Evolutionary conservation across 2,113 vertebrate genomes (phyloP).

Genomic region (Cettia cetti): DNA sequence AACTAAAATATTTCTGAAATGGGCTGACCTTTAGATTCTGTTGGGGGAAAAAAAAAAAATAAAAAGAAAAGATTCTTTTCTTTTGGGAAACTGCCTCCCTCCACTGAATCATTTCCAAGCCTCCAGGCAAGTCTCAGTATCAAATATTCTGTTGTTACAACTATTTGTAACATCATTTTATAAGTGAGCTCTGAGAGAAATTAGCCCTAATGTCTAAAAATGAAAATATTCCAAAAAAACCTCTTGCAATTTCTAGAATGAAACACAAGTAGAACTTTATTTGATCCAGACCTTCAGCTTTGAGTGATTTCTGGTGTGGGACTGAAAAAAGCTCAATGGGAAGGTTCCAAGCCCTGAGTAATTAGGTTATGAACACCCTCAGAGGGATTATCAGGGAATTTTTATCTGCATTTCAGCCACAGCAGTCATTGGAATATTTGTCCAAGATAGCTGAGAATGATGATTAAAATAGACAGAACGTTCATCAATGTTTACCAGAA

Average conservation of each 20-base stretch:
- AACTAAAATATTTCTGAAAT: constrained; percentile 49
- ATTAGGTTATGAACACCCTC: not conserved
- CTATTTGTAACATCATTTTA: not conserved
- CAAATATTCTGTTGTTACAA: not conserved
- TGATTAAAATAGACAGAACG: not conserved
- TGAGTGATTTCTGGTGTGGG: not conserved
- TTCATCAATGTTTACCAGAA: not conserved
- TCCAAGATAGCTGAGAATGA: not conserved
- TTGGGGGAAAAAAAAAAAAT: not conserved
- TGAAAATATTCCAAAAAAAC: not conserved
- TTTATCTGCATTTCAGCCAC: not conserved
- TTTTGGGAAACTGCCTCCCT: constrained; percentile 29
- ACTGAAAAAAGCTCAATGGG: not conserved
- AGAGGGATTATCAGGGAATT: not conserved
- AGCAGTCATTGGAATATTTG: not conserved
- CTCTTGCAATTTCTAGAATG: not conserved
- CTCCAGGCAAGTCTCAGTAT: not conserved
- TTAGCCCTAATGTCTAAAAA: not conserved
- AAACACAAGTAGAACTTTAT: not conserved
- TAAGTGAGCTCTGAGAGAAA: not conserved
- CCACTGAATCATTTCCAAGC: constrained; percentile 16
- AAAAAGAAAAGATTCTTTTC: not conserved
- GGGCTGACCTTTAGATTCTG: constrained; percentile 34
- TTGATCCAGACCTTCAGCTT: not conserved
- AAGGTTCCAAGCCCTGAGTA: not conserved